phyloP scores from a whole-genome alignment of 2,888 invertebrate genomes.

The Oligia latruncula region DNA sequence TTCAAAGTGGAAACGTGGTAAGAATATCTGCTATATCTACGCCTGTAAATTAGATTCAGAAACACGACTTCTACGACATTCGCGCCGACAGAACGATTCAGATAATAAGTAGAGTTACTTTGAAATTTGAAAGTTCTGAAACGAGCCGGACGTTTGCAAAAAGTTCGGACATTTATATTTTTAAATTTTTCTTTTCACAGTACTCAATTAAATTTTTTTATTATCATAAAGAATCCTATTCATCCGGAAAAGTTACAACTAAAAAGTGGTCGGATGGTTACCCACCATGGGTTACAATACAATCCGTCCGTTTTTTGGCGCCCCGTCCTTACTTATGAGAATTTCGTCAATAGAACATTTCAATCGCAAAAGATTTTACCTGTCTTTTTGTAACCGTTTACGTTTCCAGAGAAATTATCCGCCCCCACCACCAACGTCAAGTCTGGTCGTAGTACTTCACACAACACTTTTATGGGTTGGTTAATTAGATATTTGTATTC shows the following conservation, averaged over 20 bases:
- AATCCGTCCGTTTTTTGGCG: neutral
- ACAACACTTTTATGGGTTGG: neutral
- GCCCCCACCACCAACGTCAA: fast-evolving
- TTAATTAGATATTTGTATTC: neutral
- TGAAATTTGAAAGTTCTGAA: neutral
- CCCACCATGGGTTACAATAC: neutral
- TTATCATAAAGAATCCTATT: neutral
- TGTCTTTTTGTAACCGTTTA: fast-evolving
- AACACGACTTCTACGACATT: neutral
- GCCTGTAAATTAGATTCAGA: neutral
- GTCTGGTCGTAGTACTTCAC: slow-evolving; percentile 1
- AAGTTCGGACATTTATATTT: neutral
- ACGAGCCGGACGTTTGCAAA: neutral
- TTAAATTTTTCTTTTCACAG: neutral
- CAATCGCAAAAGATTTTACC: neutral
- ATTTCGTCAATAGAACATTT: neutral
- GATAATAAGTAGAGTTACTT: neutral
- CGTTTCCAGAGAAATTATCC: fast-evolving
- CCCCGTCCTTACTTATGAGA: neutral
- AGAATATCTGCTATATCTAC: too few relatives aligned
- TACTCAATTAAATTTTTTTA: neutral
- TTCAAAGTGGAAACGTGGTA: too few relatives aligned
- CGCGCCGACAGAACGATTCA: neutral
- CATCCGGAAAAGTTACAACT: neutral
- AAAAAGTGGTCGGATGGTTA: neutral